Evolutionary conservation across 2,888 invertebrate genomes (phyloP).

Genomic region (Drosophila fungiperda): DNA sequence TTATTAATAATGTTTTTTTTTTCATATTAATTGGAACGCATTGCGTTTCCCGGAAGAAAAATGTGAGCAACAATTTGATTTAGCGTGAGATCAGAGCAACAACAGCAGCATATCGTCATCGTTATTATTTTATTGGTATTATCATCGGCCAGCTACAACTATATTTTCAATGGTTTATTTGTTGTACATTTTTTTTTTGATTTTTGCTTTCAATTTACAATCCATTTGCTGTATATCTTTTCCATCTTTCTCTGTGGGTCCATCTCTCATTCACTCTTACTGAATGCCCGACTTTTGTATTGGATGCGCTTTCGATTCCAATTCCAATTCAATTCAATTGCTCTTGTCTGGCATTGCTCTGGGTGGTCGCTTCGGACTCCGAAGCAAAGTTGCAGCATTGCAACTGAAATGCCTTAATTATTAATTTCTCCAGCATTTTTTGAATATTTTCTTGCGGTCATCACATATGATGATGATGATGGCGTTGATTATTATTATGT

Average conservation of each 20-base stretch:
- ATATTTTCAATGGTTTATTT: slow-evolving; percentile 30
- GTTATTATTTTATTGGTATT: slow-evolving; percentile 25
- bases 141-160: slow-evolving; percentile 17
- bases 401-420: slow-evolving; percentile 52
- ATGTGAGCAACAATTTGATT: slow-evolving; percentile 47
- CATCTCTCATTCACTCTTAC: slow-evolving; percentile 17
- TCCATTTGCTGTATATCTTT: slow-evolving; percentile 13
- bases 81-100: slow-evolving; percentile 35
- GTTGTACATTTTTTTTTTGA: slow-evolving; percentile 22
- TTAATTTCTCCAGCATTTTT: slow-evolving; percentile 51
- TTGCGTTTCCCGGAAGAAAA: slow-evolving; percentile 52
- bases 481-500: slow-evolving; percentile 16
- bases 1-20: slow-evolving; percentile 56
- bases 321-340: slow-evolving; percentile 58
- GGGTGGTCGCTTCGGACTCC: slow-evolving; percentile 27
- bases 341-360: slow-evolving; percentile 31
- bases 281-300: slow-evolving; percentile 57
- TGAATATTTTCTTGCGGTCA: slow-evolving; percentile 30
- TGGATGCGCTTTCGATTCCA: slow-evolving; percentile 53
- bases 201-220: slow-evolving; percentile 54
- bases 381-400: slow-evolving; percentile 39
- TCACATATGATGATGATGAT: slow-evolving; percentile 4
- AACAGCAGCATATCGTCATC: slow-evolving; percentile 17
- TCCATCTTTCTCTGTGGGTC: slow-evolving; percentile 1
- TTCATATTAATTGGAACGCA: slow-evolving; percentile 55